Evolutionary conservation across 2,113 vertebrate species (phyloP), one percentile per base, ranked within the genome.

Genomic region (Atherinomorus stipes): DNA sequence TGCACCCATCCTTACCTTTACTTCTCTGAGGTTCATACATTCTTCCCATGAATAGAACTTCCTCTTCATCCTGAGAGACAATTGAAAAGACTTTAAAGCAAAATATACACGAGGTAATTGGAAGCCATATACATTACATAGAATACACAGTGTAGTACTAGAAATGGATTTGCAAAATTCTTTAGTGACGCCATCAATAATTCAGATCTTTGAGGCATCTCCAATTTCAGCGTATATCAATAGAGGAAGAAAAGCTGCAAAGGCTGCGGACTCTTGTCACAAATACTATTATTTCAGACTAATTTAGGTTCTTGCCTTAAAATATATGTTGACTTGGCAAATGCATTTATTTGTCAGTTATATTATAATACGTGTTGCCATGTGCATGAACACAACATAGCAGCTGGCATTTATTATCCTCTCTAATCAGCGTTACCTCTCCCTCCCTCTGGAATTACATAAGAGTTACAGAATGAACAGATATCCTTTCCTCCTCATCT

Each of bases 41-140:
- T 99, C 98, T 71, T 99, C 98, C 98, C 98, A 99, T 3, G 98
- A 98, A 85, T 97, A 99, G 88, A 99, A 99, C 80, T 99, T 99
- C 34, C 96, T 96, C 94, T 99, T 99, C 98, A 99, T 99, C 88
- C 98, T 99, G 68, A 45, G 11, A 71, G 19, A 64, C n/a, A 49
- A 11, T 5, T 11, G 2, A 31, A 56, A 38, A 31, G 31, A 31
- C 13, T 13, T n/a, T 34, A 18, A n/a, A 11, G 54, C 9, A 57
- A 34, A 57, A 37, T 12, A 11, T 47, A 25, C 22, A 53, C 31
- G 21, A 69, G 0, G 61, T 49, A 49, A 44, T 2, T 1, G 50
- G 22, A 18, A 40, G 3, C 0, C 0, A 13, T n/a, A 60, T 40
- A 19, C 5, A 28, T 34, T 34, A 58, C 22, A 64, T 15, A 28